Evolutionary conservation across 2,888 invertebrate genomes (phyloP), one percentile per base, ranked within the genome.

Genomic region (Ernsta delagoae): DNA sequence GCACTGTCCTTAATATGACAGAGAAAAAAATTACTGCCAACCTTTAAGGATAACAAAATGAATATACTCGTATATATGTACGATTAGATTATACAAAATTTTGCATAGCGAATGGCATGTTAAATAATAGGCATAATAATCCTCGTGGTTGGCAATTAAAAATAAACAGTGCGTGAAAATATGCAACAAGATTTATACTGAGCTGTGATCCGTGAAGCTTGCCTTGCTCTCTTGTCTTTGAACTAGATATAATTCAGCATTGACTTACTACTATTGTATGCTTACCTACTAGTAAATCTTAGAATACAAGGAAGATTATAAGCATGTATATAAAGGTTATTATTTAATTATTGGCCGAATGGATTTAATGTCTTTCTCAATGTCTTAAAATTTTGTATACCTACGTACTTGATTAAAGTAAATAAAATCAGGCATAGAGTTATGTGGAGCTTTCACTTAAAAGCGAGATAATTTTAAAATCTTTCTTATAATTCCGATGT

Each of bases 141-240:
- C 34, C 11, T 56, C 34, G 11, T 56, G 11, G 24, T 48, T 12
- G 16, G 45, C 45, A 16, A 16, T 59, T 59, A 41, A 7, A 41
- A 59, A 59, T 39, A 53, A 62, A 39, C 54, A 63, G 54, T 31
- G 63, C 63, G 39, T 54, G 56, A 34, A 64, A 56, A 56, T 39
- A 56, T 56, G 61, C 45, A 63, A 54, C 45, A 48, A 7, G 67
- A 57, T 68, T 16, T 62, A 43, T 53, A 12, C 62, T 57, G 62
- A 11, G 57, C 45, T 50, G 50, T 62, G 68, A 68, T 62, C 68
- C 62, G 50, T 57, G 57, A 68, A 62, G n/a, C 9, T 62, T 9
- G 50, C 62, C 68, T 68, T 62, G 68, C 16, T 56, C 56, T 53
- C 56, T 53, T 68, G 68, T 57, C 68, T 62, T 68, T 68, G 68